Conservation (phyloP, 1,140 invertebrate genomes). For the Drosophila takahashii region DNA sequence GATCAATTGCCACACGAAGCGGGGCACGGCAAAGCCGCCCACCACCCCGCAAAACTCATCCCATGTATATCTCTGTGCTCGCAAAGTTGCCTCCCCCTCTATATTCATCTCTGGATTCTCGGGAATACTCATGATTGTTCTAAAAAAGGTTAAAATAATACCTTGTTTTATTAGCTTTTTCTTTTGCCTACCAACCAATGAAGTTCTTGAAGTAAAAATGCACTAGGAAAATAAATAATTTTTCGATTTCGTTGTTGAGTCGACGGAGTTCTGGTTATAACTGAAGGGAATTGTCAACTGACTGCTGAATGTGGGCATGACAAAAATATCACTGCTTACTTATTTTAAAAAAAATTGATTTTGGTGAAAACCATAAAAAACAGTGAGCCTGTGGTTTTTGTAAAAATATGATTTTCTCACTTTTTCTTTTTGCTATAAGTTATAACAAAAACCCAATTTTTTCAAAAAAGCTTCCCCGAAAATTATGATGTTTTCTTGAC, state of each 20-base stretch:
- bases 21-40: not conserved
- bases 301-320: not conserved
- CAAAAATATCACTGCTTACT: not conserved
- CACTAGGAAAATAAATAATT: not conserved
- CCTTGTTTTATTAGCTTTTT: not conserved
- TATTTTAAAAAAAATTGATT: no score
- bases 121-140: not conserved
- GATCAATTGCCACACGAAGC: not conserved
- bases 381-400: no score
- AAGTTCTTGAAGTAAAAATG: not conserved
- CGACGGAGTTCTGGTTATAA: not conserved
- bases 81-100: not conserved
- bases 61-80: not conserved
- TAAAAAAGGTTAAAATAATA: not conserved
- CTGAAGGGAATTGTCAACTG: not conserved
- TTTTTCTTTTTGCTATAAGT: no score
- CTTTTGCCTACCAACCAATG: not conserved
- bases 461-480: no score
- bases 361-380: no score
- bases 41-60: not conserved
- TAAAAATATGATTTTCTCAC: no score
- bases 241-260: not conserved
- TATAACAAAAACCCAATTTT: no score
- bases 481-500: slow-evolving; percentile 15
- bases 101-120: not conserved